Percentiles rank a stretch among this genome's conserved stretches.
These are phyloP conservation scores for Remorina albescens DNA, from an alignment of 2,797 vertebrate genomes.

Conservation along the genomic window DNA sequence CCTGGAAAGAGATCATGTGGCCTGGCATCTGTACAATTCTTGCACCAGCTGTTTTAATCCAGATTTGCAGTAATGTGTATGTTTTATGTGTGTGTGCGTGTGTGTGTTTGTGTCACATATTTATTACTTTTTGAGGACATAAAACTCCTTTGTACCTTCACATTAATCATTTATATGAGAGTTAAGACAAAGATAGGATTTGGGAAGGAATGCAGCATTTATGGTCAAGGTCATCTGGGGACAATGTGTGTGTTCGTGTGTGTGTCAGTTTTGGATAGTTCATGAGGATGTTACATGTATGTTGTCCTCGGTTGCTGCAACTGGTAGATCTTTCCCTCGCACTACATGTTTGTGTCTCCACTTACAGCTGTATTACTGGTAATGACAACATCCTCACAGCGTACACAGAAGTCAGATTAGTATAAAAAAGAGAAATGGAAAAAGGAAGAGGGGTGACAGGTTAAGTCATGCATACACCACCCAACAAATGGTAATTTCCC, in stretches of 20 bases:
- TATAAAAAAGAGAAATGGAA: conserved; percentile 30
- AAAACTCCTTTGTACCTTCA: conserved; percentile 2
- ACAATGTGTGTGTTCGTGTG: too few relatives aligned
- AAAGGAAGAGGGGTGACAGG: conserved; percentile 9
- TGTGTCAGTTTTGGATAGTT: neutral
- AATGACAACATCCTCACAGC: conserved; percentile 15
- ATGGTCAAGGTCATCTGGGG: neutral
- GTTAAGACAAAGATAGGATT: neutral
- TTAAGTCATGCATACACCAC: conserved; percentile 32
- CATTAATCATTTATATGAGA: neutral
- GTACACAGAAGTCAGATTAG: conserved; percentile 23
- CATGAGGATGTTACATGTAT: neutral
- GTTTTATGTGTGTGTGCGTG: neutral
- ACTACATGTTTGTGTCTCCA: neutral
- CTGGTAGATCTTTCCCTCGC: neutral
- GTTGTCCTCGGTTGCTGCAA: neutral
- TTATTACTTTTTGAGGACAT: neutral
- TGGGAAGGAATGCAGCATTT: neutral
- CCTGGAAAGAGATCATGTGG: conserved; percentile 43
- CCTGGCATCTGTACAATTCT: conserved; percentile 51
- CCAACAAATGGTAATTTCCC: conserved; percentile 36
- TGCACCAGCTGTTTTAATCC: conserved; percentile 56
- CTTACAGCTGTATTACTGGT: conserved; percentile 22
- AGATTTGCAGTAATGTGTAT: conserved; percentile 39
- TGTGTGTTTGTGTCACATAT: neutral